These are phyloP conservation scores for Tragelaphus strepsiceros DNA, from an alignment of 2,113 vertebrate genomes.

Conservation along the genomic window DNA sequence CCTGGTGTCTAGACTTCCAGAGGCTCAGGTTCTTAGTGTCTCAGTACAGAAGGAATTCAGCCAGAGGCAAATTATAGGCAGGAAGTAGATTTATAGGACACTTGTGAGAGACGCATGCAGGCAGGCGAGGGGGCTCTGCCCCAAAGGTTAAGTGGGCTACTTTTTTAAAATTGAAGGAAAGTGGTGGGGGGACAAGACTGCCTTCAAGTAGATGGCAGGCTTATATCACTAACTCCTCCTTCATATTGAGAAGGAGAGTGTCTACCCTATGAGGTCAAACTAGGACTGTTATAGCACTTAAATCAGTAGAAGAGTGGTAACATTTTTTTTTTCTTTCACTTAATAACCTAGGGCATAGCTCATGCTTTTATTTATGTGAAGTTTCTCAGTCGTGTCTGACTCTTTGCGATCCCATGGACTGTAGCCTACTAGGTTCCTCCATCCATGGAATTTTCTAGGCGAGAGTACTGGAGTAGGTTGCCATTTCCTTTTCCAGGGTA, in stretches of 20 bases:
- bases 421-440: neutral
- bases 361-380: neutral
- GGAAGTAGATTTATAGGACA: neutral
- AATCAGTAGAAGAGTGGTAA: neutral
- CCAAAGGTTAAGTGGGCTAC: neutral
- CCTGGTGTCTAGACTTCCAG: neutral
- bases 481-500: neutral
- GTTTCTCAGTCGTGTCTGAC: neutral
- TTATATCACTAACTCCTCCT: neutral
- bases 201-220: neutral
- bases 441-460: neutral
- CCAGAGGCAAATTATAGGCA: neutral
- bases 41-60: neutral
- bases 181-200: neutral
- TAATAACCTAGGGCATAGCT: neutral
- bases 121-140: neutral
- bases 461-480: neutral
- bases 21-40: neutral
- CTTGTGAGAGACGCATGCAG: neutral
- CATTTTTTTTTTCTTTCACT: neutral
- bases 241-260: neutral
- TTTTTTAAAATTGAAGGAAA: neutral
- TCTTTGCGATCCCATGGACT: neutral
- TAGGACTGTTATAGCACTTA: neutral
- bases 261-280: neutral